Evolutionary conservation across 1,140 invertebrate genomes (phyloP).

Genomic region (Stegodyphus dumicola): DNA sequence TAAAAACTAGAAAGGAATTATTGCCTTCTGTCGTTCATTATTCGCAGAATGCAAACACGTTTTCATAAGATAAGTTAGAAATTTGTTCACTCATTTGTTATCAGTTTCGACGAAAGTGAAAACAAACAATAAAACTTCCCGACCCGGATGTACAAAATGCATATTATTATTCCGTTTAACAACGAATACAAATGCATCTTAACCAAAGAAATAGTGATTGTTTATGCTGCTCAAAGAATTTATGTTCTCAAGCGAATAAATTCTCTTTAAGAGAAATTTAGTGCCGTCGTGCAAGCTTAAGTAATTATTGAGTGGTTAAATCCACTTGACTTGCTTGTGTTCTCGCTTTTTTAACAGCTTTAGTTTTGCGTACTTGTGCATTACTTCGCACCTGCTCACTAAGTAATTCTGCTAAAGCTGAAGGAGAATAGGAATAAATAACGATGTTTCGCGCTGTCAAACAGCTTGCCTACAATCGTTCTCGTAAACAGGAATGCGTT

Average conservation of each 20-base stretch:
- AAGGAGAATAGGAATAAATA: neutral
- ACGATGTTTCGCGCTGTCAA: too few relatives aligned
- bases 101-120: neutral
- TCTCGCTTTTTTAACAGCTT: constrained; percentile 13
- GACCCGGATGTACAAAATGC: neutral
- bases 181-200: neutral
- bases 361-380: neutral
- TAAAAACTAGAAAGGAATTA: too few relatives aligned
- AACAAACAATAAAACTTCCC: neutral
- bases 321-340: constrained; percentile 2
- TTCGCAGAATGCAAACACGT: constrained; percentile 65
- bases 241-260: neutral
- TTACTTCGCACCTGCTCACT: constrained; percentile 7
- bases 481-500: constrained; percentile 2
- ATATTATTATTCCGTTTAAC: neutral
- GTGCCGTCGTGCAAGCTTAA: neutral
- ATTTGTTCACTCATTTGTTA: constrained; percentile 89
- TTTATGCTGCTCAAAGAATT: neutral
- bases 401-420: neutral
- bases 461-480: neutral
- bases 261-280: neutral
- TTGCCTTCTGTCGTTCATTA: too few relatives aligned
- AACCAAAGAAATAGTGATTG: neutral
- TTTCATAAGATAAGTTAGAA: constrained; percentile 97
- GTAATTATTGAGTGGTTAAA: constrained; percentile 11